Evolutionary conservation across 2,888 invertebrate genomes (phyloP).

Genomic region (Phengaris alcon): DNA sequence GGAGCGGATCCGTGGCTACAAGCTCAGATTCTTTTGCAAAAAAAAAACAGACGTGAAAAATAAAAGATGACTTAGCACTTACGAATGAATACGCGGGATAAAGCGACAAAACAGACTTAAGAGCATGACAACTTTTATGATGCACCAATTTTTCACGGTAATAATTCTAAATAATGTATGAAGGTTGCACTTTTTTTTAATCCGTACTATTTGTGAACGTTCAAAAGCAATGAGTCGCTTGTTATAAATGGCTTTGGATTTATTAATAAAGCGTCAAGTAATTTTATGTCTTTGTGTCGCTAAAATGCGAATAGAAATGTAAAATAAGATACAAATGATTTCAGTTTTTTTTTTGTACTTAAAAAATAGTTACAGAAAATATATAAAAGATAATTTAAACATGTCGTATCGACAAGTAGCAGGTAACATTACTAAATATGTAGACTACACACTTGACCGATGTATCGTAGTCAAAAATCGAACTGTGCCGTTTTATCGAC

Average conservation of each 20-base stretch:
- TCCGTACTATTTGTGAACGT: slow-evolving; percentile 26
- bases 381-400: too few relatives aligned
- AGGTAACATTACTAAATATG: too few relatives aligned
- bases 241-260: background rate
- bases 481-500: too few relatives aligned
- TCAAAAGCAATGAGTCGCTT: slow-evolving; percentile 7
- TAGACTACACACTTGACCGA: too few relatives aligned
- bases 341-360: background rate
- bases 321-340: background rate
- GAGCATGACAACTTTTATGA: slow-evolving; percentile 26
- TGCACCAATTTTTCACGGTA: slow-evolving; percentile 14
- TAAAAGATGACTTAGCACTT: slow-evolving; percentile 20
- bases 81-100: background rate
- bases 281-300: background rate
- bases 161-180: slow-evolving; percentile 20
- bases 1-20: background rate
- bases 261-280: background rate
- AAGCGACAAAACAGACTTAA: slow-evolving; percentile 15
- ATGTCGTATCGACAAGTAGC: too few relatives aligned
- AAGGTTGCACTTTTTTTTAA: slow-evolving; percentile 25
- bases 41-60: slow-evolving; percentile 14
- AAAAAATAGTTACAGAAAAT: too few relatives aligned
- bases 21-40: slow-evolving; percentile 15
- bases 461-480: too few relatives aligned
- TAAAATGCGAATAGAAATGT: background rate